Evolutionary conservation across 1,140 invertebrate genomes (phyloP).

Genomic region (Hyphantria cunea): DNA sequence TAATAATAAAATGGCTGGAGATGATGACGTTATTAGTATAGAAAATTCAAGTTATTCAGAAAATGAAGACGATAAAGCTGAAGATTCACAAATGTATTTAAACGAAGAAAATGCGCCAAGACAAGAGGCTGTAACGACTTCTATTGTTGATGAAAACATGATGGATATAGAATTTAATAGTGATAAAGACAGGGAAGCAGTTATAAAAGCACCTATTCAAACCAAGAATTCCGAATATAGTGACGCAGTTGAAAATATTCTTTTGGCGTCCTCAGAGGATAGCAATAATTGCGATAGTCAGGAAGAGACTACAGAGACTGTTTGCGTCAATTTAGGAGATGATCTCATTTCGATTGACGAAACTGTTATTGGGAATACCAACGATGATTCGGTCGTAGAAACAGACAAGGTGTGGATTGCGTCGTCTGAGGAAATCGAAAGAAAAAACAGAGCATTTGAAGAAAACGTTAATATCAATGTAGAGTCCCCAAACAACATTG

Average conservation of each 20-base stretch:
- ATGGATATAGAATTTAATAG: conserved; percentile 16
- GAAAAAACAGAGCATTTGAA: background rate
- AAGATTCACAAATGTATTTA: background rate
- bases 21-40: conserved; percentile 64
- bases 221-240: conserved; percentile 42
- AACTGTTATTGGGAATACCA: conserved; percentile 21
- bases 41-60: conserved; percentile 74
- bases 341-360: conserved; percentile 47
- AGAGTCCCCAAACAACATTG: background rate
- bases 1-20: conserved; percentile 35
- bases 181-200: background rate
- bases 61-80: conserved; percentile 40
- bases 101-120: background rate
- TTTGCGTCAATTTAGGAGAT: conserved; percentile 39
- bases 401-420: background rate
- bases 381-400: background rate
- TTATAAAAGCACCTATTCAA: conserved; percentile 22
- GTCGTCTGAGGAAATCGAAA: background rate
- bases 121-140: conserved; percentile 8
- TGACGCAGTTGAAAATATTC: conserved; percentile 51
- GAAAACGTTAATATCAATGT: background rate
- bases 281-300: conserved; percentile 14
- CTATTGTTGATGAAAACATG: conserved; percentile 11
- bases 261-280: conserved; percentile 59
- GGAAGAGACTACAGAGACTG: conserved; percentile 8